Percentiles rank a stretch among this genome's conserved stretches.
These are phyloP conservation scores for Macrosiphum euphorbiae DNA, from an alignment of 2,888 invertebrate genomes.

Conservation along the genomic window DNA sequence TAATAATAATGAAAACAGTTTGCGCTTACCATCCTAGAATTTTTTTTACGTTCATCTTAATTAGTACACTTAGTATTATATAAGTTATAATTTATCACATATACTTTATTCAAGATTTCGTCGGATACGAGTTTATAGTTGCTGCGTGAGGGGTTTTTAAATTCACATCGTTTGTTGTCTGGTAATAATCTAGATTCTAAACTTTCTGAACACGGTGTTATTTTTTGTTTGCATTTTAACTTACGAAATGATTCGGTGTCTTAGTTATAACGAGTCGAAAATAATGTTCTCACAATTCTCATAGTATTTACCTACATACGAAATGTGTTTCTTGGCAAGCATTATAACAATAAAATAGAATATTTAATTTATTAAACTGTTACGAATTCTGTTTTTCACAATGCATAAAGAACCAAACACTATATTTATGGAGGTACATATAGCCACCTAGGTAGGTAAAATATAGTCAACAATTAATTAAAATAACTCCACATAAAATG, in stretches of 20 bases:
- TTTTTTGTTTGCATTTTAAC: not conserved
- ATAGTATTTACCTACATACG: not conserved
- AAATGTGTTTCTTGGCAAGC: not conserved
- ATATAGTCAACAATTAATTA: not conserved
- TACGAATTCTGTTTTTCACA: not conserved
- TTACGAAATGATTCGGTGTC: not conserved
- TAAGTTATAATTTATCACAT: conserved; percentile 9
- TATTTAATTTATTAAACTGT: not conserved
- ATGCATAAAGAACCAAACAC: not conserved
- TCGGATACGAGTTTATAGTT: not conserved
- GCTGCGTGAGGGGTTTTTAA: not conserved
- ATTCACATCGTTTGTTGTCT: not conserved
- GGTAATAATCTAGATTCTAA: not conserved
- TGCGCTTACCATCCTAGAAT: not conserved
- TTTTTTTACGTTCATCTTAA: conserved; percentile 32
- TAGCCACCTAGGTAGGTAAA: not conserved
- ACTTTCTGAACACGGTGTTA: not conserved
- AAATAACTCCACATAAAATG: not conserved
- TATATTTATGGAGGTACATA: not conserved
- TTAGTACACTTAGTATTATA: not conserved
- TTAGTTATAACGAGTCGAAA: not conserved
- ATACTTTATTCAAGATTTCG: conserved; percentile 20
- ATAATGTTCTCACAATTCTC: not conserved
- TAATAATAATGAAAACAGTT: not conserved
- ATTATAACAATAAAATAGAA: not conserved